Percentiles rank a stretch among this genome's conserved stretches.
Evolutionary conservation across 2,113 vertebrate species (phyloP).

Genomic region (Tragelaphus buxtoni): DNA sequence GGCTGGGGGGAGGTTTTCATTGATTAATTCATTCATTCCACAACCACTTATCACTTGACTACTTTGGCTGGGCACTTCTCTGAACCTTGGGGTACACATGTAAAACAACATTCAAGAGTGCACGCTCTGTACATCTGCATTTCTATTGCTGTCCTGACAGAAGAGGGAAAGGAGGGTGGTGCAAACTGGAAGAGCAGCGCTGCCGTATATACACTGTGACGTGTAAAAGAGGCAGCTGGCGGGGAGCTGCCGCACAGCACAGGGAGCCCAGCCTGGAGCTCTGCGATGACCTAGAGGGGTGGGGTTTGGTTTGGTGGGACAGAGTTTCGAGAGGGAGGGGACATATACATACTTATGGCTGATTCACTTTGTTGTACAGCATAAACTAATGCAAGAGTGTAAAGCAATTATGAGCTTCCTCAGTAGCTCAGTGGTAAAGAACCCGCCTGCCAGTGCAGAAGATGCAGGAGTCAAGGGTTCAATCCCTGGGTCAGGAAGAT

Average conservation of each 20-base stretch:
- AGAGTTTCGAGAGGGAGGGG: not conserved
- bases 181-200: not conserved
- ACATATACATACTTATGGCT: not conserved
- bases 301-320: not conserved
- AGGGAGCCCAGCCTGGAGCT: not conserved
- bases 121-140: not conserved
- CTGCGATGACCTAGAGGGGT: not conserved
- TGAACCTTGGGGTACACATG: not conserved
- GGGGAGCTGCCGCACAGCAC: not conserved
- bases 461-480: not conserved
- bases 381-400: not conserved
- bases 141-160: not conserved
- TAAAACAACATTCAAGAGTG: not conserved
- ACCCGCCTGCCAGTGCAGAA: not conserved
- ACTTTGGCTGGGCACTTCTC: not conserved
- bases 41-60: not conserved
- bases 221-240: not conserved
- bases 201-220: not conserved
- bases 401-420: not conserved
- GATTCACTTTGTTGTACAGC: not conserved
- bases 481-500: not conserved
- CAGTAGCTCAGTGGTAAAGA: not conserved
- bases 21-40: not conserved
- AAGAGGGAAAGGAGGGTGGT: not conserved
- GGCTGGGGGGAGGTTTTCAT: not conserved